phyloP scores from a whole-genome alignment of 2,797 vertebrate genomes.

The Pseudochirops corinnae region DNA sequence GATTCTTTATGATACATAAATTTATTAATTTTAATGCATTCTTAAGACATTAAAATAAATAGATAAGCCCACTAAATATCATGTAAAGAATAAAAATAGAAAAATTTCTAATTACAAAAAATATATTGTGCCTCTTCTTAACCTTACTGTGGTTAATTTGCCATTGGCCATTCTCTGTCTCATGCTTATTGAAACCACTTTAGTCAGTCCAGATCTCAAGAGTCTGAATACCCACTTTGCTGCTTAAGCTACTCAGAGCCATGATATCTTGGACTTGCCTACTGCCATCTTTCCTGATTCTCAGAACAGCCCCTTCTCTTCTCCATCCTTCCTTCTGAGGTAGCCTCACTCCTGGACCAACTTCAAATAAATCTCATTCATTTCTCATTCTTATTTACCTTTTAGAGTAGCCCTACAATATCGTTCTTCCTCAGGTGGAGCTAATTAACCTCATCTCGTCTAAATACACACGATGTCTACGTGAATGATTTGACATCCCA shows the following conservation, averaged over 20 bases:
- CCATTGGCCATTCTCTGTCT: not conserved
- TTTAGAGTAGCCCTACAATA: not conserved
- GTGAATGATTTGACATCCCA: not conserved
- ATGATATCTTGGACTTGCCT: not conserved
- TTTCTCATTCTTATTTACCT: not conserved
- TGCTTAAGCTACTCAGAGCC: not conserved
- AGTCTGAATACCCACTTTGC: not conserved
- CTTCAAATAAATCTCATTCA: not conserved
- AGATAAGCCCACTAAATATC: not conserved
- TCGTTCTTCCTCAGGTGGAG: not conserved
- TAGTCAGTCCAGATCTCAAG: not conserved
- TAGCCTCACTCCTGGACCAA: not conserved
- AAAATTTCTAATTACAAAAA: not conserved
- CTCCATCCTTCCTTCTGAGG: not conserved
- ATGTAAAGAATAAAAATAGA: not conserved
- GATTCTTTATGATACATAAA: not conserved
- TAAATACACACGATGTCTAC: not conserved
- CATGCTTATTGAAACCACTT: not conserved
- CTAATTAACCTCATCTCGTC: not conserved
- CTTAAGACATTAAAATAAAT: not conserved
- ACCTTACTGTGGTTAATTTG: not conserved
- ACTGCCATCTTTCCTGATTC: not conserved
- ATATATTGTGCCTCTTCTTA: not conserved
- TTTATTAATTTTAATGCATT: not conserved
- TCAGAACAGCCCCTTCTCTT: not conserved